Base-by-base conservation (phyloP, 2,113 vertebrate species). In the Gracilinanus agilis region DNA sequence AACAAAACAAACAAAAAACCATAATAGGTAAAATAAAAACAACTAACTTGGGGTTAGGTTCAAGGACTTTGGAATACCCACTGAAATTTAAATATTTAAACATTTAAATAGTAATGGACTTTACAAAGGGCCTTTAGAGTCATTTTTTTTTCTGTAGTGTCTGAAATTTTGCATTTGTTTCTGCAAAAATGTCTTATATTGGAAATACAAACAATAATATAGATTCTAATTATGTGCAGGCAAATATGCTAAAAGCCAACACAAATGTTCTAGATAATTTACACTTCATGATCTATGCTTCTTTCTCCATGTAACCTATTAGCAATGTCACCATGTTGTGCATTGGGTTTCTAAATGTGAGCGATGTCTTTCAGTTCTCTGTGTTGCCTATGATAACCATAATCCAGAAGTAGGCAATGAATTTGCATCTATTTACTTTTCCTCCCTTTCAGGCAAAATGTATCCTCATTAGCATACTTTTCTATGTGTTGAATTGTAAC, bases 151-250 rank as follows among this genome's bases (percentile, higher is more conserved):
- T 95, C 24, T 88, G 10, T 53, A 94, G 94, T n/a, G 34, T 90
- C 91, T 91, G 94, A 92, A 94, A 44, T 91, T 94, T 94, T 96
- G 89, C 67, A 83, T 21, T 40, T 83, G 67, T 7, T 83, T 40
- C 34, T 83, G 67, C 16, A 83, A 83, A 58, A 40, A 83, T 83
- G n/a, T 16, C 40, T 75, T 75, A 40, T 40, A 75, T 75, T 75
- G 40, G 34, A 34, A 58, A 67, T 29, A 67, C 27, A 67, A 67
- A 67, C 29, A 27, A 10, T 29, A 67, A 67, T 34, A 67, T 40
- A 21, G 34, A 75, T 40, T 75, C 34, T 75, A n/a, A 94, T 58
- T 89, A 96, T 90, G 55, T 56, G 40, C 44, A 94, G 89, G 53
- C 44, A 94, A 90, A 89, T 44, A 55, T 56, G 90, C 19, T 49